Evolutionary conservation across 2,888 invertebrate species (phyloP).

Genomic region (Gonocerus acuteangulatus): DNA sequence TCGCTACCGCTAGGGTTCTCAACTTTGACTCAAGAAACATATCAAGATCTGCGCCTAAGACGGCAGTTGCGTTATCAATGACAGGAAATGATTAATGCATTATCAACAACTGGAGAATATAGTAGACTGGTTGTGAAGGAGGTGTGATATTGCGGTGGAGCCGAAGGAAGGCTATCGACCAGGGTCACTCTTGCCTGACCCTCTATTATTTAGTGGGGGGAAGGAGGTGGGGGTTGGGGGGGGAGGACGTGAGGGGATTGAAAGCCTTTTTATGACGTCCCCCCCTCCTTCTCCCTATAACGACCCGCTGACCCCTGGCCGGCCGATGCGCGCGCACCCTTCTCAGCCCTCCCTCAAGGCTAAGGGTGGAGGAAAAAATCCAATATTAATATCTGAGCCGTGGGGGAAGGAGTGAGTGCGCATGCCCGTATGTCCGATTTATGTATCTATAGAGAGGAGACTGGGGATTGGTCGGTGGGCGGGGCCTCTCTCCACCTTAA

Average conservation of each 20-base stretch:
- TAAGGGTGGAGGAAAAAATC: conserved; percentile 11
- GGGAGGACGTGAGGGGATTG: conserved; percentile 20
- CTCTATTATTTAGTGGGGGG: conserved; percentile 21
- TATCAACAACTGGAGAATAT: too few relatives aligned
- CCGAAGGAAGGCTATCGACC: conserved; percentile 18
- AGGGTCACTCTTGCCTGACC: conserved; percentile 20
- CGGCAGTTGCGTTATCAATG: too few relatives aligned
- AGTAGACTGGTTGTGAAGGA: not conserved
- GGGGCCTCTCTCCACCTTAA: conserved; percentile 13
- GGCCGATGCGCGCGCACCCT: conserved; percentile 9
- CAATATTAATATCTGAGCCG: conserved; percentile 23
- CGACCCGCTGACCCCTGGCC: conserved; percentile 15
- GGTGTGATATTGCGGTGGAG: conserved; percentile 22
- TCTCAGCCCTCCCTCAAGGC: not conserved
- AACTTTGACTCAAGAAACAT: too few relatives aligned
- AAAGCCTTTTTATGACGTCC: conserved; percentile 27
- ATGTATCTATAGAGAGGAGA: conserved; percentile 24
- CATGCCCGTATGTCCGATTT: conserved; percentile 19
- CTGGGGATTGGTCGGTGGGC: conserved; percentile 16
- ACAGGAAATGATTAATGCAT: too few relatives aligned
- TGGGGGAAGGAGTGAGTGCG: conserved; percentile 1
- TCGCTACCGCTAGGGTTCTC: too few relatives aligned
- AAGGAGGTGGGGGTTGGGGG: not conserved
- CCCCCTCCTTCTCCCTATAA: conserved; percentile 5
- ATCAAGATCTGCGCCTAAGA: too few relatives aligned